phyloP scores from a whole-genome alignment of 2,888 invertebrate species.

The Morpho helenor region DNA sequence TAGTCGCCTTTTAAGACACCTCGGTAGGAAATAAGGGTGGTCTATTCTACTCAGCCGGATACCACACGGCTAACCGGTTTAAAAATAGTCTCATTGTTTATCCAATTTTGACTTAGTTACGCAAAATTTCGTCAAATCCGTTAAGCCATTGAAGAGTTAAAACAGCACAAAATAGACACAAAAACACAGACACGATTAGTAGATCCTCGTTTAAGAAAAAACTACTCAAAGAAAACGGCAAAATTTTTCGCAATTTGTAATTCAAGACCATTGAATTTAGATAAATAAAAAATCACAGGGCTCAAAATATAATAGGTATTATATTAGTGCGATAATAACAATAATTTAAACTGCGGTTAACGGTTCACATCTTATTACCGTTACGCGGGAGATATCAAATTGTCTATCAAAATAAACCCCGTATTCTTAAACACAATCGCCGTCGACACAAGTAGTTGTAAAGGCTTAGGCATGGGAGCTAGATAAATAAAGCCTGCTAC shows the following conservation, averaged over 20 bases:
- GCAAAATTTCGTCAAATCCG: too few relatives aligned
- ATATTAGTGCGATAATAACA: constrained; percentile 9
- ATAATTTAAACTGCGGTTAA: constrained; percentile 26
- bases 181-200: too few relatives aligned
- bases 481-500: neutral
- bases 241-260: constrained; percentile 2
- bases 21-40: too few relatives aligned
- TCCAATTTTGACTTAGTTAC: too few relatives aligned
- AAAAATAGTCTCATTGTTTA: too few relatives aligned
- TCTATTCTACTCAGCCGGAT: too few relatives aligned
- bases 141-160: too few relatives aligned
- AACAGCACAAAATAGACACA: too few relatives aligned
- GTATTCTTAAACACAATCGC: constrained; percentile 26
- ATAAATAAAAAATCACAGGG: neutral
- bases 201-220: neutral
- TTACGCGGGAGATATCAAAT: constrained; percentile 23
- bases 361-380: constrained; percentile 23
- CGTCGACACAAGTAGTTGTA: constrained; percentile 26
- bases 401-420: constrained; percentile 25
- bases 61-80: too few relatives aligned
- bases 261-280: neutral
- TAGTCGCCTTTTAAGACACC: too few relatives aligned
- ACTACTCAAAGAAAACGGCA: neutral
- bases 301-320: constrained; percentile 2
- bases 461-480: constrained; percentile 23